These are phyloP conservation scores for Pammene fasciana DNA, from an alignment of 2,888 invertebrate genomes.

Conservation along the genomic window DNA sequence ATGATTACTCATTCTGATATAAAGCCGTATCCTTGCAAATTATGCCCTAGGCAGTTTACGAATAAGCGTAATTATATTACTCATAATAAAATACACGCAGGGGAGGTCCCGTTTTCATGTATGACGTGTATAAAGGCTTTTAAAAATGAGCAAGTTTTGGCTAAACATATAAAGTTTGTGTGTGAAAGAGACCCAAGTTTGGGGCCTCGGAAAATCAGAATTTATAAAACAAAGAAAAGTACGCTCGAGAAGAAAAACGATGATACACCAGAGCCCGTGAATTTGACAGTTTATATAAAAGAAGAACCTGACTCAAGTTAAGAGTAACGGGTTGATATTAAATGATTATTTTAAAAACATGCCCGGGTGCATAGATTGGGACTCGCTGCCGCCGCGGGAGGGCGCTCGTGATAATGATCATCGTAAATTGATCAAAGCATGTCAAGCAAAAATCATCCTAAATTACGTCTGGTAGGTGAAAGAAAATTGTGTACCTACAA, in stretches of 20 bases:
- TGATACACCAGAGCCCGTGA: neutral
- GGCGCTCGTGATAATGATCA: too few species aligned
- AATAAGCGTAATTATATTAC: slow-evolving; percentile 9
- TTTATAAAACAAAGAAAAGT: neutral
- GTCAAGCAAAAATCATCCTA: too few species aligned
- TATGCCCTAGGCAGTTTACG: slow-evolving; percentile 6
- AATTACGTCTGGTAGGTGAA: too few species aligned
- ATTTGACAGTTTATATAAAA: slow-evolving; percentile 1
- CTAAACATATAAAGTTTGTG: neutral
- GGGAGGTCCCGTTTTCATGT: slow-evolving; percentile 3
- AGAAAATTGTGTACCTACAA: too few species aligned
- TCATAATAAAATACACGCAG: slow-evolving; percentile 12
- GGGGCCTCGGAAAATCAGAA: neutral
- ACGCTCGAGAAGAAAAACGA: neutral
- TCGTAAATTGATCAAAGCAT: too few species aligned
- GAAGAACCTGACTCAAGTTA: neutral
- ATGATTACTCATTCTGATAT: slow-evolving; percentile 6
- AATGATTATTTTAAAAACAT: too few species aligned
- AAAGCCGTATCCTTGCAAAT: slow-evolving; percentile 5
- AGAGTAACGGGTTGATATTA: neutral
- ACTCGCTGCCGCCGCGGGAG: too few species aligned
- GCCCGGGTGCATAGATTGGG: too few species aligned
- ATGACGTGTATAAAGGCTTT: slow-evolving; percentile 5
- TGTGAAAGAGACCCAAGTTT: slow-evolving; percentile 13
- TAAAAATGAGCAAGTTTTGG: slow-evolving; percentile 4